A percentile compares a stretch with the other conserved stretches of the same genome.
Conservation (phyloP, 2,888 invertebrate genomes). For the Tetranychus truncatus region DNA sequence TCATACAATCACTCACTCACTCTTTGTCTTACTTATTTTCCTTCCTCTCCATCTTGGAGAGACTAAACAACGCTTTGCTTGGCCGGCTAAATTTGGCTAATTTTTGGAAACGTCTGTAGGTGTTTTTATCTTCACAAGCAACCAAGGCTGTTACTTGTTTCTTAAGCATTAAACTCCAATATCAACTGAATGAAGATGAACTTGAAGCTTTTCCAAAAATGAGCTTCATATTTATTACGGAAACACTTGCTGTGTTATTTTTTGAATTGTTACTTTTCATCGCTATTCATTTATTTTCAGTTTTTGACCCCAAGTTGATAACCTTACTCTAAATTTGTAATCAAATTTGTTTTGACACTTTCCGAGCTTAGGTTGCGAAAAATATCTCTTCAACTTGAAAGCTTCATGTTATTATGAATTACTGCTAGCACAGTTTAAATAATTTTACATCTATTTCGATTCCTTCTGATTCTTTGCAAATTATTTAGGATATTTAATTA, state of each 20-base stretch:
- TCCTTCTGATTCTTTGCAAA: too few species aligned
- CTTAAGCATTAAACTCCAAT: neutral
- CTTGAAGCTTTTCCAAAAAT: conserved; percentile 1
- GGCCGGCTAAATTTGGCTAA: neutral
- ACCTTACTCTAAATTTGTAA: neutral
- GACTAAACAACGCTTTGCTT: neutral
- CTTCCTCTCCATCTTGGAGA: neutral
- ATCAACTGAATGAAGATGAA: neutral
- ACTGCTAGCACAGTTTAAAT: too few species aligned
- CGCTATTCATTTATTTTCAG: neutral
- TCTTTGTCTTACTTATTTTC: neutral
- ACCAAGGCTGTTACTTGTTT: neutral
- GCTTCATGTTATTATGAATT: too few species aligned
- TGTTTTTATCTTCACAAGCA: neutral
- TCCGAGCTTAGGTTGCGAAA: too few species aligned
- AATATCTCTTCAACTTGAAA: too few species aligned
- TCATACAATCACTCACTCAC: neutral
- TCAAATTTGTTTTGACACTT: too few species aligned
- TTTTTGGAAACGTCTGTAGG: neutral
- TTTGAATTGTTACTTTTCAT: neutral
- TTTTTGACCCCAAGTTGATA: neutral
- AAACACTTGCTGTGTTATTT: neutral
- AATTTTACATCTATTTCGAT: too few species aligned
- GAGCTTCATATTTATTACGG: neutral
- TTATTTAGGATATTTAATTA: too few species aligned